Evolutionary conservation across 2,888 invertebrate genomes (phyloP), one percentile per base, ranked within the genome.

Genomic region (Boloria selene): DNA sequence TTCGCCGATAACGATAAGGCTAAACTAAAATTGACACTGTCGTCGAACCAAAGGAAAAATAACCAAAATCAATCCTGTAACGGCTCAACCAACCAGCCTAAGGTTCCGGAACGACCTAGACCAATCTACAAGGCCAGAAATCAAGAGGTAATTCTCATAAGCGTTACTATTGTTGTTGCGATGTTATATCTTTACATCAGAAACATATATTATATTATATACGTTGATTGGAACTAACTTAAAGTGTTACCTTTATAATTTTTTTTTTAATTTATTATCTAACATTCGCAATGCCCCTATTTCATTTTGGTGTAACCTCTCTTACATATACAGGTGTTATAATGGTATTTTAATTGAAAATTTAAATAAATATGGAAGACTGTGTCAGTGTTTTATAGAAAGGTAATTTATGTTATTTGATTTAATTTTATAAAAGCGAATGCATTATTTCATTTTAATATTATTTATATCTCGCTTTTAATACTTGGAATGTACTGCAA

Each of bases 111-210:
- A 68, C 62, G 65, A 51, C 72, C 70, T 71, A 60, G 72, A 67
- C 71, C 72, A 65, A 74, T 79, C 67, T 77, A 72, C 77, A 83
- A 76, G 74, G 79, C 78, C 69, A 84, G 77, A 75, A 72, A 79
- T 70, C 83, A 82, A 82, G 90, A 90, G 90, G 90, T 90, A 90
- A 90, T 85, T 85, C 77, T 85, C 81, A 85, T 89, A 82, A 86
- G 88, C 81, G 83, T 82, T 79, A 83, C 88, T 81, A 78, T 88
- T 78, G 79, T 87, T 77, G 79, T 88, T 82, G 86, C 88, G 73
- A 84, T 88, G 71, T 74, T 88, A 73, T 87, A 83, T 64, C 52
- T 69, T 74, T 69, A 77, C 73, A 69, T 85, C 71, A 85, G 80
- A 79, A 78, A 83, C 65, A 79, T 78, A 74, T 75, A n/a, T n/a